phyloP scores from a whole-genome alignment of 2,888 invertebrate genomes.

The Drosophila infuscata region DNA sequence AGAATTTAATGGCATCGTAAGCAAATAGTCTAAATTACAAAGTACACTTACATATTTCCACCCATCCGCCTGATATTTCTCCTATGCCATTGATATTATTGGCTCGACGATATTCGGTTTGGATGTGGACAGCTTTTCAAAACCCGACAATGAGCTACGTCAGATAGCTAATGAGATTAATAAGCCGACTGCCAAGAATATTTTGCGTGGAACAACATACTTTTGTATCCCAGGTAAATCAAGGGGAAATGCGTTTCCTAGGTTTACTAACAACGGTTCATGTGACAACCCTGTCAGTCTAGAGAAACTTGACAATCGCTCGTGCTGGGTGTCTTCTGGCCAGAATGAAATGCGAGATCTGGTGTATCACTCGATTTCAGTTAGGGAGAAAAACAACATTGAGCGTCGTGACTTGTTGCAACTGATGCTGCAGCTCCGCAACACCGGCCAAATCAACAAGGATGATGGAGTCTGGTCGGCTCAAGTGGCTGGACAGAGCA shows the following conservation, averaged over 20 bases:
- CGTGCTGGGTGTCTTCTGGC: constrained; percentile 72
- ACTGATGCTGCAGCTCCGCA: constrained; percentile 84
- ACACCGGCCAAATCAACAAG: constrained; percentile 75
- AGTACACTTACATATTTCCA: not conserved
- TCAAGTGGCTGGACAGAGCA: constrained; percentile 37
- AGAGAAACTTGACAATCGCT: constrained; percentile 71
- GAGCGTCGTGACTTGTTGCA: constrained; percentile 85
- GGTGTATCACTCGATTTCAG: constrained; percentile 84
- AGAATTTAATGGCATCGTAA: constrained; percentile 82
- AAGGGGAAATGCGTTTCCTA: fast-evolving
- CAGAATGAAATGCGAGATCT: constrained; percentile 83
- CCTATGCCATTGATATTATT: constrained; percentile 85
- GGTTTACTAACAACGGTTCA: not conserved
- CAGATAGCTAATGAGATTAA: constrained; percentile 60
- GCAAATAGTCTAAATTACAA: not conserved
- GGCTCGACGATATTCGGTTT: constrained; percentile 85
- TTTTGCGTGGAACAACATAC: constrained; percentile 65
- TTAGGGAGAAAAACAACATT: constrained; percentile 83
- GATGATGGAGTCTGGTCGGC: constrained; percentile 77
- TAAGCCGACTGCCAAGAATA: constrained; percentile 49
- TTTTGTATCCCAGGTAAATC: constrained; percentile 71
- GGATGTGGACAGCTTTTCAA: constrained; percentile 83
- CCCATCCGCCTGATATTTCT: constrained; percentile 37
- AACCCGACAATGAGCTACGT: constrained; percentile 83
- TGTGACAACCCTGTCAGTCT: constrained; percentile 57